Evolutionary conservation across 2,888 invertebrate species (phyloP).

Genomic region (Blera fallax): DNA sequence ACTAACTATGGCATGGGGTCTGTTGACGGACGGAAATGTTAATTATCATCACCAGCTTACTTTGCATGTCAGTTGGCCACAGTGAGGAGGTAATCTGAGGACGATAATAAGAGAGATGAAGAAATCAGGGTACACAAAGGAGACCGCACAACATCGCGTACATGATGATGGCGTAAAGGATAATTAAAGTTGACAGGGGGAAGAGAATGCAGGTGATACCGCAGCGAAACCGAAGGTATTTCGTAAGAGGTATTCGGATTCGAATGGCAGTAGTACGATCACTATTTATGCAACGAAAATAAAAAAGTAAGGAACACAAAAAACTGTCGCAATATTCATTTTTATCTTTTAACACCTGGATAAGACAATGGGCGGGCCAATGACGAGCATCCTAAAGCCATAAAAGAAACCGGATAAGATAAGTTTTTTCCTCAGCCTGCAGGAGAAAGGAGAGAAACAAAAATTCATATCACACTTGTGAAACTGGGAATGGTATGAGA

Average conservation of each 20-base stretch:
- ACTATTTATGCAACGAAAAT: no score
- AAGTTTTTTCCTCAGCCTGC: no score
- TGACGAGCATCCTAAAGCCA: no score
- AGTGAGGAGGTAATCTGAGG: constrained; percentile 28
- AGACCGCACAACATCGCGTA: neutral
- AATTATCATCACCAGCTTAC: constrained; percentile 43
- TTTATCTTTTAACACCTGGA: no score
- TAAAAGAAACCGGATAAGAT: no score
- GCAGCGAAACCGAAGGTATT: neutral
- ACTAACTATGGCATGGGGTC: constrained; percentile 9
- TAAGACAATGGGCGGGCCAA: no score
- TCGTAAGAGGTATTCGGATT: neutral
- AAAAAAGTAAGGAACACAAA: no score
- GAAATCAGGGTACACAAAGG: neutral
- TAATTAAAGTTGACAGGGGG: constrained; percentile 17
- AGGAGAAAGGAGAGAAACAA: no score
- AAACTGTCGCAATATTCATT: no score
- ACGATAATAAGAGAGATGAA: constrained; percentile 3
- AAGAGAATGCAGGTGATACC: neutral
- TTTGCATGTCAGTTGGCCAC: constrained; percentile 21
- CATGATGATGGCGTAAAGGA: neutral
- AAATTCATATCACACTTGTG: no score
- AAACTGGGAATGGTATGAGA: no score
- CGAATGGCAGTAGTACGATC: no score
- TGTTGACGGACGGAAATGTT: constrained; percentile 56